A percentile compares a stretch with the other conserved stretches of the same genome.
These are phyloP conservation scores for Chelonia mydas DNA, from an alignment of 2,797 vertebrate genomes.

Conservation along the genomic window DNA sequence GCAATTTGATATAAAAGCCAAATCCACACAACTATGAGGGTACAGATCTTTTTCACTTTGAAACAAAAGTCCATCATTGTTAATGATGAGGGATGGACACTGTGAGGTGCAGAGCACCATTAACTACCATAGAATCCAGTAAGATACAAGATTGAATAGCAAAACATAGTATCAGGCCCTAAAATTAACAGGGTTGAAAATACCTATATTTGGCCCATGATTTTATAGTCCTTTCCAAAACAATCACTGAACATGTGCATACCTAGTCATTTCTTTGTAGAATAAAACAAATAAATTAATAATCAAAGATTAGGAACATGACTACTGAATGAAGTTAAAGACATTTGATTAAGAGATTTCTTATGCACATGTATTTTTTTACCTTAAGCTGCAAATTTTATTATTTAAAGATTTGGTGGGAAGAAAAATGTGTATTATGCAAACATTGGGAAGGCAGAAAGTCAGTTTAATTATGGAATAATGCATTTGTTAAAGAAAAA, in stretches of 20 bases:
- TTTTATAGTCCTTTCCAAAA: neutral
- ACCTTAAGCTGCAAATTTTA: neutral
- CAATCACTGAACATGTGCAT: neutral
- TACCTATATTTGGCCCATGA: neutral
- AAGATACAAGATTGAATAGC: neutral
- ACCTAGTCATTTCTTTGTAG: fast-evolving
- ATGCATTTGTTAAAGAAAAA: neutral
- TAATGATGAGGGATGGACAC: neutral
- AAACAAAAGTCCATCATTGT: neutral
- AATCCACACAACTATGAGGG: neutral
- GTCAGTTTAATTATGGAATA: neutral
- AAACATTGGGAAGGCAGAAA: neutral
- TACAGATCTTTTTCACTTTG: neutral
- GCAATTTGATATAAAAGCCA: neutral
- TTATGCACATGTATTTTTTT: neutral
- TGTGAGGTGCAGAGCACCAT: neutral
- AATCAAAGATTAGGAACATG: neutral
- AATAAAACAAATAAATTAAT: neutral
- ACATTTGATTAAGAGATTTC: neutral
- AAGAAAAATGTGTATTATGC: neutral
- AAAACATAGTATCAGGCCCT: neutral
- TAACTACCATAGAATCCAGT: neutral
- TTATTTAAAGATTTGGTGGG: neutral
- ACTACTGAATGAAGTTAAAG: neutral
- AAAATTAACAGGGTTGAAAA: neutral